Evolutionary conservation across 1,140 invertebrate genomes (phyloP), one percentile per base, ranked within the genome.

Genomic region (Druon quercuslanigerum): DNA sequence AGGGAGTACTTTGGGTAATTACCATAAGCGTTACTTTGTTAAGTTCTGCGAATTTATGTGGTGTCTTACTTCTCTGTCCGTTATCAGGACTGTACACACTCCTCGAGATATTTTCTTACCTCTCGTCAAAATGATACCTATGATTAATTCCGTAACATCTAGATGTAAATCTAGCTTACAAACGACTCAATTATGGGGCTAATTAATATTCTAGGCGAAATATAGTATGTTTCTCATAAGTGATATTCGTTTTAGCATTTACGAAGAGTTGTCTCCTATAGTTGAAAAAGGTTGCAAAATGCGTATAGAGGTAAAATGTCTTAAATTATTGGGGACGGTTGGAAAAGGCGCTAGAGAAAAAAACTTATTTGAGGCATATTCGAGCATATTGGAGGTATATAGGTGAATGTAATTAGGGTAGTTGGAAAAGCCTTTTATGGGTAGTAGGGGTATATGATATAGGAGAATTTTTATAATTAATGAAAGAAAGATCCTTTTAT

Each of bases 1-100:
- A 66, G 20, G 40, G 57, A 20, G 17, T 66, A 66, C 25, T 25
- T 4, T 25, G 79, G 79, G 74, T 72, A 80, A 76, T 80, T 81
- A 78, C 56, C 79, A 72, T 78, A 79, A 82, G 76, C 73, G 75
- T 79, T 79, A 80, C 74, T 52, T 57, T 70, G 76, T 79, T 81
- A 83, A 83, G 73, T 83, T 83, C 73, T 77, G 77, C 80, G 75
- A 83, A 83, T 82, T 83, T 81, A 82, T 81, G 77, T 13, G 57
- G 16, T 20, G 40, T 25, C 20, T 5, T 17, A 17, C 19, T 20
- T 57, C 56, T 20, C 40, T 57, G 56, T 20, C 19, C 57, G 57
- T 66, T 66, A 66, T 66, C 57, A 25, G 40, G 40, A 66, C 57
- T 33, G 57, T 66, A 66, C 57, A 66, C 13, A 33, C 33, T 66